Evolutionary conservation across 2,888 invertebrate genomes (phyloP), one percentile per base, ranked within the genome.

Genomic region (Limnephilus rhombicus): DNA sequence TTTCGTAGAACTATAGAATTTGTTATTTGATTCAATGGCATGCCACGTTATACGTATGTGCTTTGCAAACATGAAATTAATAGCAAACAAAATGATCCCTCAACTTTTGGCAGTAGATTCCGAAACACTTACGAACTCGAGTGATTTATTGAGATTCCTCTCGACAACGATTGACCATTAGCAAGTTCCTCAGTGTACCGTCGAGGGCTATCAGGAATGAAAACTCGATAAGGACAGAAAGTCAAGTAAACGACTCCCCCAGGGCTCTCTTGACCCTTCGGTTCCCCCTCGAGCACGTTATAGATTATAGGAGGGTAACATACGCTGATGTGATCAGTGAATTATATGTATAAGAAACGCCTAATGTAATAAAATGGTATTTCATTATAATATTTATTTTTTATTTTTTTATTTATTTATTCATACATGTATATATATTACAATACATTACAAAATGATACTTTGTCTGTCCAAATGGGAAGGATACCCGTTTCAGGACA

Each of bases 161-260:
- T 31, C 53, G 13, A 85, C 89, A 85, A 80, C 89, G 89, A 41
- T 80, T 31, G 90, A 87, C 91, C 91, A 92, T 92, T 92, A 92
- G 90, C 87, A 82, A 81, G 80, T 82, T 85, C 85, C 87, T 89
- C 82, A 49, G 41, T 53, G 37, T 89, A 37, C 91, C 68, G n/a
- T 85, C 13, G 91, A 91, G 91, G 89, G 85, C 90, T 90, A 93
- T 92, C 92, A 86, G 92, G 89, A 91, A 93, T 92, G 92, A 92
- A 92, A 93, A 92, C 92, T 92, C 92, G 92, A 93, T 92, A 93
- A 92, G 91, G 92, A 45, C 81, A 89, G 68, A 68, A 68, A 89
- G 89, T 91, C 88, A 85, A 92, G 86, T 45, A 86, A 86, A 86
- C 68, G 34, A 91, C 83, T 90, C 91, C 83, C 80, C 82, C 12